phyloP scores from a whole-genome alignment of 2,888 invertebrate species.

The Melanchra persicariae region DNA sequence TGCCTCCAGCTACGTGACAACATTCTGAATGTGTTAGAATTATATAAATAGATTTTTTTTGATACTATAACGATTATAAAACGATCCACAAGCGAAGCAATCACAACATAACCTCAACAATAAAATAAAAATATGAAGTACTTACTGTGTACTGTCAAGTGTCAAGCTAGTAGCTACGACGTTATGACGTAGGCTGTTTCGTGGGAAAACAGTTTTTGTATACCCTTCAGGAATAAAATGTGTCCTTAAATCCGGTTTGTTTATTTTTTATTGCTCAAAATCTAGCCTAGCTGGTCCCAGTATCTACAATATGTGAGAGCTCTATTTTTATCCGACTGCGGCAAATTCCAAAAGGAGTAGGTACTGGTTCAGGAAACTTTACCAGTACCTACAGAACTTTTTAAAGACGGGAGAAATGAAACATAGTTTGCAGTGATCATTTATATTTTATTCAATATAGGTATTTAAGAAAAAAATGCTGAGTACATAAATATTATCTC shows the following conservation, averaged over 20 bases:
- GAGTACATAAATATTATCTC: not conserved
- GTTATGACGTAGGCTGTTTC: not conserved
- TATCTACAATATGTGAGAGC: no score
- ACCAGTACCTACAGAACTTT: no score
- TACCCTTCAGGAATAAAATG: no score
- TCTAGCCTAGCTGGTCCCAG: no score
- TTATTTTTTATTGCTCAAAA: no score
- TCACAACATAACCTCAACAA: constrained; percentile 72
- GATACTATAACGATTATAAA: constrained; percentile 27
- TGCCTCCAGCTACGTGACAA: constrained; percentile 83
- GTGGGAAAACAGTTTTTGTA: no score
- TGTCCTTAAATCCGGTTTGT: no score
- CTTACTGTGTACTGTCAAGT: constrained; percentile 1
- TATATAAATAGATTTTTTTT: constrained; percentile 28
- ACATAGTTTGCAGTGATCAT: not conserved
- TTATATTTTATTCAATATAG: no score
- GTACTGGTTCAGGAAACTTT: no score
- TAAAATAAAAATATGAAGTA: not conserved
- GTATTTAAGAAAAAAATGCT: not conserved
- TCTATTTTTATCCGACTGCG: no score
- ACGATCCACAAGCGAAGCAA: constrained; percentile 24
- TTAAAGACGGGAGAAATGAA: constrained; percentile 26
- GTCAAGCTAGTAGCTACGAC: not conserved
- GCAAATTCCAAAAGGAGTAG: no score
- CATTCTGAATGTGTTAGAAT: constrained; percentile 71